Percentiles rank a stretch among this genome's conserved stretches.
Evolutionary conservation across 2,113 vertebrate species (phyloP).

Genomic region (Heliornis fulica): DNA sequence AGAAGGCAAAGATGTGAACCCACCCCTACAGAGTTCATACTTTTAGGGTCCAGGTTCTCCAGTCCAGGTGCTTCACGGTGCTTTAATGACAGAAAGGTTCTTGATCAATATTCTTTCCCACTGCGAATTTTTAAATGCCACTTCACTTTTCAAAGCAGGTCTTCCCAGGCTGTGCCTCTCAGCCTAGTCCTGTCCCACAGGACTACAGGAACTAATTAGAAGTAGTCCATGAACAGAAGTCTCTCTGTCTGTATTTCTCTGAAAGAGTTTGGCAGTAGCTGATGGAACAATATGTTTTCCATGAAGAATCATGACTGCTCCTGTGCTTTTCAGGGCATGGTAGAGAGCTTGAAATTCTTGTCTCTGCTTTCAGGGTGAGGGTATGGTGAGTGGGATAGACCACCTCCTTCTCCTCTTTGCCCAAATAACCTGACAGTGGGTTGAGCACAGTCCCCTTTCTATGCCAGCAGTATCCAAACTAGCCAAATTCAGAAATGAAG

Average conservation of each 20-base stretch:
- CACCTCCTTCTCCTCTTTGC: neutral
- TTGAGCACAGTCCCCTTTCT: neutral
- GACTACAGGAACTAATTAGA: neutral
- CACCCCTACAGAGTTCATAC: fast-evolving
- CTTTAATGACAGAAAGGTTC: neutral
- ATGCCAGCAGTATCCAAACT: neutral
- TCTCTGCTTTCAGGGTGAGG: neutral
- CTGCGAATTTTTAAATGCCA: neutral
- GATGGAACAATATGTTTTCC: neutral
- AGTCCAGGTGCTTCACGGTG: neutral
- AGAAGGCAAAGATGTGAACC: neutral
- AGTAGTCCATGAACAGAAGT: neutral
- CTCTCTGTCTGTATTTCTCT: neutral
- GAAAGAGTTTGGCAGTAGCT: neutral
- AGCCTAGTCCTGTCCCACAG: neutral
- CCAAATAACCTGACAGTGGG: neutral
- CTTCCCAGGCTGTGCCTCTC: neutral
- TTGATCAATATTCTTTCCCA: neutral
- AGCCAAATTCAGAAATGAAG: neutral
- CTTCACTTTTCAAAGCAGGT: neutral
- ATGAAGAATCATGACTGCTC: neutral
- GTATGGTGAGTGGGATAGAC: neutral
- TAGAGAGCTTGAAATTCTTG: neutral
- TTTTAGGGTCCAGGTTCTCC: neutral
- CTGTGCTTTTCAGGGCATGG: neutral